Percentiles rank a stretch among this genome's conserved stretches.
These are phyloP conservation scores for Lasius fuliginosus DNA, from an alignment of 2,888 invertebrate genomes.

Conservation along the genomic window DNA sequence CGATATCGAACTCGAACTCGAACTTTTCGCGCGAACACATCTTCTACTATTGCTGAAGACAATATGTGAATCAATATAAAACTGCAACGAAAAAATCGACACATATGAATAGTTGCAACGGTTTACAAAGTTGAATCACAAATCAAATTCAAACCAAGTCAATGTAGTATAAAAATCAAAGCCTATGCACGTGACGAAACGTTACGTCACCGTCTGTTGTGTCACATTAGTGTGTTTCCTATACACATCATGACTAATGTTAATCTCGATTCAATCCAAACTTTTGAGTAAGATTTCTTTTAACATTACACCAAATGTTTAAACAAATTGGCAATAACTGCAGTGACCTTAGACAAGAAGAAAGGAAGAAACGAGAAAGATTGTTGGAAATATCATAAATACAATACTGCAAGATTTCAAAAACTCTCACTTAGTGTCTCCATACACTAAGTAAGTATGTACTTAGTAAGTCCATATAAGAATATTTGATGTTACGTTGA, in stretches of 20 bases:
- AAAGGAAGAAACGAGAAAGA: neutral
- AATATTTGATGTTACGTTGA: neutral
- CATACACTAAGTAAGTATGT: too few species aligned
- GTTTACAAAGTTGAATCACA: neutral
- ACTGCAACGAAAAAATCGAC: neutral
- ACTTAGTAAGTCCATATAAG: neutral
- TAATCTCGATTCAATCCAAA: neutral
- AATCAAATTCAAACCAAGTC: neutral
- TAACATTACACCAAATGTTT: neutral
- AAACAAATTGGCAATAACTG: neutral
- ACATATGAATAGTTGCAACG: neutral
- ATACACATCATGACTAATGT: neutral
- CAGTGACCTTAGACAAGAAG: neutral
- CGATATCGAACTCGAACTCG: neutral
- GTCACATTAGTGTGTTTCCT: neutral
- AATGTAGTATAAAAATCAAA: neutral
- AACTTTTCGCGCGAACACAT: constrained; percentile 18
- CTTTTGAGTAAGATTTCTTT: neutral
- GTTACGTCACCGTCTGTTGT: neutral
- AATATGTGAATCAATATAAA: constrained; percentile 50
- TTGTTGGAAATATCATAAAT: neutral
- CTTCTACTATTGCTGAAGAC: constrained; percentile 68
- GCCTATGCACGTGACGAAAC: neutral
- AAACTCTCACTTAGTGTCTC: neutral
- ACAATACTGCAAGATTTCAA: neutral